Evolutionary conservation across 2,113 vertebrate species (phyloP).

Genomic region (Macroglossus sobrinus): DNA sequence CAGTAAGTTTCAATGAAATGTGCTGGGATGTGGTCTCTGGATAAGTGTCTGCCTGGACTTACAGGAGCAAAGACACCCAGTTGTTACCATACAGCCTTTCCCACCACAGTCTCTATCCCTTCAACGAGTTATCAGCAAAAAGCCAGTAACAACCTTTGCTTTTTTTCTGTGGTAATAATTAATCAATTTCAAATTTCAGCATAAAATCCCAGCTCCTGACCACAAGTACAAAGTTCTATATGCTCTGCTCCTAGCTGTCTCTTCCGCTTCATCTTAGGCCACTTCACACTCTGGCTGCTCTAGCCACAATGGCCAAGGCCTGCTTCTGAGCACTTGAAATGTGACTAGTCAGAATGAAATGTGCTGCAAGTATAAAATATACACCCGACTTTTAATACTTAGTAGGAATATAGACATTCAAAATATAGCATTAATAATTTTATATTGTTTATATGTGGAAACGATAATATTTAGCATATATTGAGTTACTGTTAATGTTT

Average conservation of each 20-base stretch:
- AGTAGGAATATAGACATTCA: not conserved
- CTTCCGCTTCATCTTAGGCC: too few species aligned
- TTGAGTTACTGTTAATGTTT: not conserved
- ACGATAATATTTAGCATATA: not conserved
- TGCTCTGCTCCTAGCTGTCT: not conserved
- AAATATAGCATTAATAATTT: not conserved
- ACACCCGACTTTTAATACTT: not conserved
- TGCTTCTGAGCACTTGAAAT: not conserved
- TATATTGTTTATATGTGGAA: not conserved
- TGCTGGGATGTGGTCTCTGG: not conserved
- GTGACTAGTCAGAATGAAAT: not conserved
- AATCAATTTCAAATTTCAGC: not conserved
- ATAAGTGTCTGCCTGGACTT: not conserved
- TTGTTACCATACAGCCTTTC: not conserved
- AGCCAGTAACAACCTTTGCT: not conserved
- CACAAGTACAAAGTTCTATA: not conserved
- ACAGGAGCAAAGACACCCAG: not conserved
- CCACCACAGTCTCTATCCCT: not conserved
- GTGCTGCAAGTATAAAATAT: not conserved
- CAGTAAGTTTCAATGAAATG: not conserved
- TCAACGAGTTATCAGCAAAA: not conserved
- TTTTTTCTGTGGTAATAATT: not conserved
- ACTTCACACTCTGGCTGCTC: not conserved
- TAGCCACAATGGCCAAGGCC: not conserved
- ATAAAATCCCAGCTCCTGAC: not conserved